These are phyloP conservation scores for Siderastrea radians DNA, from an alignment of 92 coral and sea anemone species.

Conservation along the genomic window DNA sequence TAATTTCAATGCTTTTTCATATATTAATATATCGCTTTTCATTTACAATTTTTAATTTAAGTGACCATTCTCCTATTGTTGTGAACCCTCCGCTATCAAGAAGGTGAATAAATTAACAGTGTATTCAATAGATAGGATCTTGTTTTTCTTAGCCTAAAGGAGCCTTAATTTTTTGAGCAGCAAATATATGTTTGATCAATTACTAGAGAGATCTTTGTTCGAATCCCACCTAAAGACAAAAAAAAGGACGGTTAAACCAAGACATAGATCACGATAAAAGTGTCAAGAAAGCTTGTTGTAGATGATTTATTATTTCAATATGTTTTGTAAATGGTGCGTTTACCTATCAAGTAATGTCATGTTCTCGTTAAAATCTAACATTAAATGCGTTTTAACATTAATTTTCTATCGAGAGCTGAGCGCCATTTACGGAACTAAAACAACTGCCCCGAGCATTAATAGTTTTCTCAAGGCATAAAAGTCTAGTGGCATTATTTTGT, in stretches of 20 bases:
- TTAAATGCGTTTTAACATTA: not conserved
- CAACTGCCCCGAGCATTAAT: not conserved
- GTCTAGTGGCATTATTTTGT: not conserved
- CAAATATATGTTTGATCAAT: not conserved
- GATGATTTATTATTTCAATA: conserved; percentile 15
- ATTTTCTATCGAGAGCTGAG: not conserved
- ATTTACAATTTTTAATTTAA: conserved; percentile 39
- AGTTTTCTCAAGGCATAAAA: not conserved
- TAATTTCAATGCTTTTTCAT: conserved; percentile 25
- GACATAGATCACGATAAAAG: not conserved
- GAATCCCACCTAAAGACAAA: not conserved
- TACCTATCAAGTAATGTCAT: not conserved
- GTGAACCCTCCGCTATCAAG: conserved; percentile 4
- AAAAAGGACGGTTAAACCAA: not conserved
- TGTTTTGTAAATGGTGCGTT: not conserved
- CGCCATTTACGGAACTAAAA: not conserved
- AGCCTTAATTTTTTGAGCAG: conserved; percentile 13
- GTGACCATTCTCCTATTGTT: conserved; percentile 27
- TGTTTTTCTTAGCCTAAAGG: conserved; percentile 4
- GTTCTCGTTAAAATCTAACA: conserved; percentile 18
- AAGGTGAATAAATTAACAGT: conserved; percentile 39
- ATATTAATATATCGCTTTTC: conserved; percentile 51
- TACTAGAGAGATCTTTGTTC: conserved; percentile 6
- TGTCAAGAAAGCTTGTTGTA: conserved; percentile 8
- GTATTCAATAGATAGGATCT: conserved; percentile 12